Percentiles rank a stretch among this genome's conserved stretches.
Conservation (phyloP, 2,113 vertebrate species). For the Pseudorectes ferrugineus region DNA sequence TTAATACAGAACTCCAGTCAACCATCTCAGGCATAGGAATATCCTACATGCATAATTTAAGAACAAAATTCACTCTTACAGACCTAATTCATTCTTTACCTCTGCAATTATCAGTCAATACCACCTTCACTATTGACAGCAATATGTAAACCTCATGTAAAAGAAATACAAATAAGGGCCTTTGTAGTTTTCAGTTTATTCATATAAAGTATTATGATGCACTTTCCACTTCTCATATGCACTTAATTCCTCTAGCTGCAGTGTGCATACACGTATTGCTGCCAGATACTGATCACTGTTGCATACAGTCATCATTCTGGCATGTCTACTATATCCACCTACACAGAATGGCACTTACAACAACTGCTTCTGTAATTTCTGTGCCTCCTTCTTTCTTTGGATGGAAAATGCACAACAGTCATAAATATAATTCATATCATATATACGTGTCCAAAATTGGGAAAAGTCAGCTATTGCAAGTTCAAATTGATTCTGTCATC, state of each 20-base stretch:
- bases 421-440: slow-evolving; percentile 40
- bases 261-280: not conserved
- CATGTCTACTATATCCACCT: not conserved
- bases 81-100: not conserved
- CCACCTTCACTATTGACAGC: not conserved
- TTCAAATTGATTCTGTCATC: slow-evolving; percentile 41
- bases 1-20: not conserved
- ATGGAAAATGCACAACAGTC: slow-evolving; percentile 13
- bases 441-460: not conserved
- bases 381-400: slow-evolving; percentile 18
- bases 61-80: not conserved
- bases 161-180: not conserved
- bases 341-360: not conserved
- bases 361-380: slow-evolving; percentile 30
- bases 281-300: not conserved
- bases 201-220: not conserved
- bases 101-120: not conserved
- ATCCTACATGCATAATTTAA: not conserved
- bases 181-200: not conserved
- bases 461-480: slow-evolving; percentile 19
- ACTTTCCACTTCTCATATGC: not conserved
- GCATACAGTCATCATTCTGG: slow-evolving; percentile 10
- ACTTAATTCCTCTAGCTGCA: not conserved
- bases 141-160: not conserved
- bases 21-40: not conserved